Base-by-base conservation (phyloP, 2,113 vertebrate species). In the Coturnix japonica region DNA sequence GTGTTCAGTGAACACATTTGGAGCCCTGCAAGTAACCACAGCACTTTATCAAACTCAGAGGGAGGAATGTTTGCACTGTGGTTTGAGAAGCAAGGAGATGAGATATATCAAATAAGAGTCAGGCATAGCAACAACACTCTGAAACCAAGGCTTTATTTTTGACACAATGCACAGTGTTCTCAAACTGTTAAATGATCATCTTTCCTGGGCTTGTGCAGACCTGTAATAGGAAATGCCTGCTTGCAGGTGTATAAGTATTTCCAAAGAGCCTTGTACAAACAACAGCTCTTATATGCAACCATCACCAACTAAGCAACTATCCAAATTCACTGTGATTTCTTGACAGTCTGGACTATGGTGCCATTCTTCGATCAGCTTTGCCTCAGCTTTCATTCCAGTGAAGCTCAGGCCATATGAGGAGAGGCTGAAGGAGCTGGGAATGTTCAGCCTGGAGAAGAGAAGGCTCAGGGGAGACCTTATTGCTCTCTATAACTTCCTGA, bases 151-250 rank as follows among this genome's bases (percentile, higher is more conserved):
- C 47, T 85, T 43, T 77, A 39, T 28, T 79, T 87, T 51, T 85
- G 46, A 56, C 23, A 41, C 0, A 0, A 22, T 13, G 8, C 33
- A 39, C 2, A 3, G 39, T 1, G 3, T 10, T 66, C 64, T 79
- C 71, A 73, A 7, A 37, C 54, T 77, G 20, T 46, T 43, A 47
- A 7, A 20, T 84, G 31, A 21, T 51, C 64, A 5, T 76, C 17
- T 64, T 76, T 26, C n/a, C n/a, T 22, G 30, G 51, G 11, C 78
- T 86, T 95, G 53, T 65, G 86, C 59, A 86, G 47, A 43, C 33
- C 19, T 70, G 59, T 66, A 16, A 12, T 46, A 72, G 16, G 25
- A 93, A 74, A 70, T 25, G 22, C 9, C 21, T 73, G 23, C 41
- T 90, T 33, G 87, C 31, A 87, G 75, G 81, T 43, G 12, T 8